Evolutionary conservation across 2,113 vertebrate genomes (phyloP).

Genomic region (Sprattus sprattus): DNA sequence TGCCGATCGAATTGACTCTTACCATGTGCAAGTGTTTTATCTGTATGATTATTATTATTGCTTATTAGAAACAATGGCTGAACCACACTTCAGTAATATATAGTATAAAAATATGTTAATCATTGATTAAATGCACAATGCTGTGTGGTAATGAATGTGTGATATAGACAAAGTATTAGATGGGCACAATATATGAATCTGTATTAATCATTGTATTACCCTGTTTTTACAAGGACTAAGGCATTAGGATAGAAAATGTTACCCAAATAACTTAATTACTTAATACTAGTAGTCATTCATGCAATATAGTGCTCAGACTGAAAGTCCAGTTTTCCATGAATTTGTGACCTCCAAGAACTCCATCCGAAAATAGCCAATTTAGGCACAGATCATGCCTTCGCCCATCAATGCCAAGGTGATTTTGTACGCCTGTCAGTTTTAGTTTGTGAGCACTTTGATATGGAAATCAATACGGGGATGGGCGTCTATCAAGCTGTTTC

Average conservation of each 20-base stretch:
- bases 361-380: conserved; percentile 60
- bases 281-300: neutral
- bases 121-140: neutral
- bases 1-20: neutral
- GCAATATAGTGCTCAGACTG: neutral
- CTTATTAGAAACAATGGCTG: neutral
- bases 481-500: conserved; percentile 45
- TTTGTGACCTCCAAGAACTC: conserved; percentile 43
- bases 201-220: neutral
- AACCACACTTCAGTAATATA: neutral
- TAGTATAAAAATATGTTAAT: neutral
- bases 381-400: conserved; percentile 56
- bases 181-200: neutral
- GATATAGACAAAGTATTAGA: neutral
- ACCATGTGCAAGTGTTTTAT: neutral
- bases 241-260: neutral
- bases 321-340: conserved; percentile 30
- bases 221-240: neutral
- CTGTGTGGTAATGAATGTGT: neutral
- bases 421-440: conserved; percentile 72
- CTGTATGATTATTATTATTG: neutral
- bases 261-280: neutral
- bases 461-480: conserved; percentile 63
- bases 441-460: conserved; percentile 63
- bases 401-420: conserved; percentile 65